These are phyloP conservation scores for Muschampia plurimacula DNA, from an alignment of 2,888 invertebrate genomes.

Conservation along the genomic window DNA sequence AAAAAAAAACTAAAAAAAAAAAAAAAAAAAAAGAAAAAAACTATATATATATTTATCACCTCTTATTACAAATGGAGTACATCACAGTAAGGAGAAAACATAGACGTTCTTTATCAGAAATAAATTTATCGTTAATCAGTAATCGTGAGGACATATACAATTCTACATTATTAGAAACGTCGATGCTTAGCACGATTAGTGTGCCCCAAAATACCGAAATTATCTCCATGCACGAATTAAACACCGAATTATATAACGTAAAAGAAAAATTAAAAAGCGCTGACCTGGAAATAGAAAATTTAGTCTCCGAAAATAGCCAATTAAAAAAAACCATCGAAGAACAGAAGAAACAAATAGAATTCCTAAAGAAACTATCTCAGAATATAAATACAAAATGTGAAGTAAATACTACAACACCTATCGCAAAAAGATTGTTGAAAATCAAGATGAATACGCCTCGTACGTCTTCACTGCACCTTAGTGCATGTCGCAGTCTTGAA, in stretches of 20 bases:
- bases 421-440: background rate
- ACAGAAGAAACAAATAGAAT: background rate
- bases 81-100: background rate
- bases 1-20: too few species aligned
- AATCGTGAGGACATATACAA: background rate
- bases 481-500: background rate
- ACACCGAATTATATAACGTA: background rate
- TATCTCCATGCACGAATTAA: background rate
- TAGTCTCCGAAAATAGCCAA: background rate
- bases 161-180: background rate
- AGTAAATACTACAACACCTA: background rate
- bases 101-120: background rate
- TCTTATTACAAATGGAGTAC: background rate
- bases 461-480: background rate
- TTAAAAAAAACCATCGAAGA: background rate
- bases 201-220: background rate
- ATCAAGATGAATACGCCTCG: background rate
- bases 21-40: too few species aligned
- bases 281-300: background rate
- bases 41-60: too few species aligned
- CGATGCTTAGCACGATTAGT: background rate
- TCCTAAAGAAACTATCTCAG: background rate
- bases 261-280: background rate
- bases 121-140: background rate
- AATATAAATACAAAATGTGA: background rate